Conservation (phyloP, 2,797 vertebrate genomes). For the Buceros bicornis region DNA sequence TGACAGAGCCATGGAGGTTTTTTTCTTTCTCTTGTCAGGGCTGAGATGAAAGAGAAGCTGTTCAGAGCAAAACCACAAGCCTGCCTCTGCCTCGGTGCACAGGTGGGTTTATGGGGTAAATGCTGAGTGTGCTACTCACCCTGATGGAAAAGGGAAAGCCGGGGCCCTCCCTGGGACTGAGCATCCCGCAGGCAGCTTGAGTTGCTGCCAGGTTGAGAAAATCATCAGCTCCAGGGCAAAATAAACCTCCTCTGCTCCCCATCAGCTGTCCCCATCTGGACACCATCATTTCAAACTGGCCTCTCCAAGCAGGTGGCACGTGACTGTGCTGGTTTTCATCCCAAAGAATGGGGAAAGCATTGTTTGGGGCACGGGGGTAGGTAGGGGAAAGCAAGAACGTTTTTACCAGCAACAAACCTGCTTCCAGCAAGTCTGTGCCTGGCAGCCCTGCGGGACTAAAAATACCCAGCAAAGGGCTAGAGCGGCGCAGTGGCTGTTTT, state of each 20-base stretch:
- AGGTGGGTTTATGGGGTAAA: not conserved
- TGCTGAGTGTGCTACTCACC: not conserved
- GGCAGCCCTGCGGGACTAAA: constrained; percentile 49
- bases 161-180: not conserved
- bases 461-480: constrained; percentile 50
- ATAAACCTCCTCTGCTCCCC: not conserved
- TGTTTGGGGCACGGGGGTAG: not conserved
- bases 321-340: not conserved
- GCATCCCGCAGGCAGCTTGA: not conserved
- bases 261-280: not conserved
- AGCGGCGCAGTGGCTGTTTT: constrained; percentile 13
- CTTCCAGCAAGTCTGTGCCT: constrained; percentile 42
- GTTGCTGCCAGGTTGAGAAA: not conserved
- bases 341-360: not conserved
- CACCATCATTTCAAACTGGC: fast-evolving
- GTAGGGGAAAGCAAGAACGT: not conserved
- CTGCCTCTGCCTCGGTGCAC: not conserved
- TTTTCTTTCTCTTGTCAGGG: not conserved
- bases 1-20: not conserved
- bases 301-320: not conserved
- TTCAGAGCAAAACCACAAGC: not conserved
- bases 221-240: not conserved
- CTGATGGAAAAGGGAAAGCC: not conserved
- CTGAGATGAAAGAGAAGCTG: not conserved
- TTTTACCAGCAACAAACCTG: constrained; percentile 7